These are phyloP conservation scores for Myodes glareolus DNA, from an alignment of 2,113 vertebrate species.

Conservation along the genomic window DNA sequence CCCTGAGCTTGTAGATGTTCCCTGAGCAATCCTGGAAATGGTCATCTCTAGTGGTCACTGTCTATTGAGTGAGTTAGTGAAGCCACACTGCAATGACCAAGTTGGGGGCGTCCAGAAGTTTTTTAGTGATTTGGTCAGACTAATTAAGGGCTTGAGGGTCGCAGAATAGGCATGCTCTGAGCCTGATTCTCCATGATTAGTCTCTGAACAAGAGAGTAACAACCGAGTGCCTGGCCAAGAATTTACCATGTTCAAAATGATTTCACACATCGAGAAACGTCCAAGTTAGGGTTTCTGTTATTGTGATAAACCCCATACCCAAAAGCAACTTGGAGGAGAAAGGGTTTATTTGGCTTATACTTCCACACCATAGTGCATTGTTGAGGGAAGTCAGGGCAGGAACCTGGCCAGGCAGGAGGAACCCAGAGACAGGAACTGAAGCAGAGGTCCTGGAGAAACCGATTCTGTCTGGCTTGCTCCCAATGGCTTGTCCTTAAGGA, in stretches of 20 bases:
- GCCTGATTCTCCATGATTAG: background rate
- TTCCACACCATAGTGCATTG: background rate
- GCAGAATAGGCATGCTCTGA: background rate
- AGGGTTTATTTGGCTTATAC: background rate
- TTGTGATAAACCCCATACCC: background rate
- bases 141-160: background rate
- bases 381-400: background rate
- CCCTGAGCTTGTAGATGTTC: constrained; percentile 57
- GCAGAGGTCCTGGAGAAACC: background rate
- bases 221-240: background rate
- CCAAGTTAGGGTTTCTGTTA: background rate
- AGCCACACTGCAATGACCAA: constrained; percentile 15
- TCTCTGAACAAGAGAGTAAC: background rate
- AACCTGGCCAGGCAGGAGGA: background rate
- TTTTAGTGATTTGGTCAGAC: background rate
- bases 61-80: background rate
- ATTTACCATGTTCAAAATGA: background rate
- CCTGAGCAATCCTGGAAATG: constrained; percentile 57
- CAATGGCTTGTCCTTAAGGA: background rate
- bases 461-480: background rate
- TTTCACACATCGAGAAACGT: background rate
- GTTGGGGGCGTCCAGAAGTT: background rate
- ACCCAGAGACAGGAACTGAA: background rate
- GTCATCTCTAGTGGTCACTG: background rate
- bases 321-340: background rate